Evolutionary conservation across 2,797 vertebrate genomes (phyloP), one percentile per base, ranked within the genome.

Genomic region (Urophycis tenuis): DNA sequence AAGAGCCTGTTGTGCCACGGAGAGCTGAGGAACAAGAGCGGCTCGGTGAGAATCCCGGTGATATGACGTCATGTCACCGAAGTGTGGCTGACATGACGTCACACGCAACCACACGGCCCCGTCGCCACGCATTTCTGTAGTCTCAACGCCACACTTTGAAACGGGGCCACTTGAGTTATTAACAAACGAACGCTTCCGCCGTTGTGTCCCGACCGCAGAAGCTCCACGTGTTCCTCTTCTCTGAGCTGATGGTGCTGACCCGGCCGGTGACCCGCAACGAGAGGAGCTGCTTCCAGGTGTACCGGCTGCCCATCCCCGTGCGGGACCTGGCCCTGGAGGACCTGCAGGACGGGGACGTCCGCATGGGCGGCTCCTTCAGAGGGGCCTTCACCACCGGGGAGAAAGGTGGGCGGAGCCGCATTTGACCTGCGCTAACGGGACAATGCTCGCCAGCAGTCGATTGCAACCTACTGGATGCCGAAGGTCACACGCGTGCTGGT

Each of bases 181-280:
- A n/a, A n/a, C n/a, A n/a, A n/a, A n/a, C n/a, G n/a, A n/a, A n/a
- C n/a, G n/a, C n/a, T n/a, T n/a, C n/a, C n/a, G 60, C n/a, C 2
- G 25, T 12, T 2, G 14, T 15, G 8, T 64, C 39, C 10, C 45
- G 75, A n/a, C 8, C 75, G 34, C 88, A 99, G 98, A 96, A 98
- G 85, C 93, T 99, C 67, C 95, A 98, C 0, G 94, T 99, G 19
- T 99, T 99, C 90, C 95, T 99, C 31, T 99, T 98, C 91, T 96
- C 95, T 81, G 96, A 99, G 76, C 88, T 99, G 79, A 87, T 99
- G 92, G 94, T 99, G 77, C 83, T 99, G 89, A 96, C 95, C 0
- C 95, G 98, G 31, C 96, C 96, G 0, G 96, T 98, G 71, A 96
- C 91, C 0, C 93, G 97, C 0, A 96, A 95, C 0, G 96, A 99